phyloP scores from a whole-genome alignment of 2,797 vertebrate genomes.

The Miichthys miiuy region DNA sequence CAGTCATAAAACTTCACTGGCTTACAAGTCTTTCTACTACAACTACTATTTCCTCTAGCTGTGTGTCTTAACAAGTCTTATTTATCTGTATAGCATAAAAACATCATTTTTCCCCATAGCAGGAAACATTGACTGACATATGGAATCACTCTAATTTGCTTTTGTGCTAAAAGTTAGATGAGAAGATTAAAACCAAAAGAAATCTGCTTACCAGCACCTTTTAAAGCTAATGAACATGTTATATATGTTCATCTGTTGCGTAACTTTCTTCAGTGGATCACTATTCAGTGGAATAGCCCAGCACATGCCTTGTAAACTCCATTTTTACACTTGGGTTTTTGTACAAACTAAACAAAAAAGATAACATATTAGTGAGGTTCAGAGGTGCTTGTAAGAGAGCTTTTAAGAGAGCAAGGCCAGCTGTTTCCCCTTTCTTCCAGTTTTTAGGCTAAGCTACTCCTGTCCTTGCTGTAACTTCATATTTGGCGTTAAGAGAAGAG shows the following conservation, averaged over 20 bases:
- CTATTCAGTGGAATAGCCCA: not conserved
- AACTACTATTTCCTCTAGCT: not conserved
- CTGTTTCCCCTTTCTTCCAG: not conserved
- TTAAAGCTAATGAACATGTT: not conserved
- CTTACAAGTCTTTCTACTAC: conserved; percentile 13
- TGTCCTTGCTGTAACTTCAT: not conserved
- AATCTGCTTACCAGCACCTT: not conserved
- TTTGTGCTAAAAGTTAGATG: not conserved
- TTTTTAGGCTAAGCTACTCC: not conserved
- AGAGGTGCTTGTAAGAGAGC: not conserved
- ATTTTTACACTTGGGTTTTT: not conserved
- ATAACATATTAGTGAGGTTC: not conserved
- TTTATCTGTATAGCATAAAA: not conserved
- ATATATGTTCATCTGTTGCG: not conserved
- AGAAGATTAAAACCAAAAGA: not conserved
- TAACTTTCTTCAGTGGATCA: no score
- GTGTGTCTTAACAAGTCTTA: not conserved
- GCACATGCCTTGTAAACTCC: no score
- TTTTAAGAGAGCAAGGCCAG: not conserved
- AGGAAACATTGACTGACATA: not conserved
- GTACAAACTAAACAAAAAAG: not conserved
- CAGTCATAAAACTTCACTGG: conserved; percentile 34
- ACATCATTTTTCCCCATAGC: not conserved
- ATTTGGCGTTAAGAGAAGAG: not conserved
- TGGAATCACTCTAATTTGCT: not conserved